Evolutionary conservation across 1,140 invertebrate species (phyloP), one percentile per base, ranked within the genome.

Genomic region (Apis cerana): DNA sequence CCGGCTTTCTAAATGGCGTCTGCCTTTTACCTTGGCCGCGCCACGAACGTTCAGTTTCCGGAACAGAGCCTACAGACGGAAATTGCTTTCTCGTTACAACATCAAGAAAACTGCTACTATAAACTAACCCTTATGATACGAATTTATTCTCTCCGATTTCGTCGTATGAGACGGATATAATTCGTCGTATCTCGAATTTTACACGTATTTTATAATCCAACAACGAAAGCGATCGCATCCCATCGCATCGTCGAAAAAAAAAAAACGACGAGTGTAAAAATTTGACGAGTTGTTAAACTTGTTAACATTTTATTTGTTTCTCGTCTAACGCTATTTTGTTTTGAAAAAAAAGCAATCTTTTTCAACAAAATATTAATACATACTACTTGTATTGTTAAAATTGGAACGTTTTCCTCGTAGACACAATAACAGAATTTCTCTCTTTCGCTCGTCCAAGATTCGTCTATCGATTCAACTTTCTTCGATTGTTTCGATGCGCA

Each of bases 71-170:
- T 54, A 11, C 48, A 61, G 19, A 43, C 72, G 72, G 72, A 76
- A 76, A 76, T 76, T 76, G 58, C 75, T 54, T 76, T 19, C 75
- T 65, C 75, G 75, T 62, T 23, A 33, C 61, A 76, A 76, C 75
- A 65, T 23, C 48, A 43, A 27, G 23, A 21, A 23, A 33, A 48
- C 64, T n/a, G 15, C 33, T 33, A n/a, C 64, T 68, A 58, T 78
- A 76, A 65, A 67, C 50, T 15, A 54, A 12, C 64, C 9, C 17
- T 13, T 33, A n/a, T 17, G 52, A 33, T 58, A 50, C 54, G 54
- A 69, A 78, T 78, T 68, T 69, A 23, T 19, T 21, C 21, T 48
- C 21, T 19, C 19, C 52, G 50, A 69, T 78, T 69, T 78, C 17
- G 2, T 3, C 27, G 19, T n/a, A 78, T 50, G 33, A 10, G 0